Base-by-base conservation (phyloP, 2,888 invertebrate genomes). In the Nowickia ferox region DNA sequence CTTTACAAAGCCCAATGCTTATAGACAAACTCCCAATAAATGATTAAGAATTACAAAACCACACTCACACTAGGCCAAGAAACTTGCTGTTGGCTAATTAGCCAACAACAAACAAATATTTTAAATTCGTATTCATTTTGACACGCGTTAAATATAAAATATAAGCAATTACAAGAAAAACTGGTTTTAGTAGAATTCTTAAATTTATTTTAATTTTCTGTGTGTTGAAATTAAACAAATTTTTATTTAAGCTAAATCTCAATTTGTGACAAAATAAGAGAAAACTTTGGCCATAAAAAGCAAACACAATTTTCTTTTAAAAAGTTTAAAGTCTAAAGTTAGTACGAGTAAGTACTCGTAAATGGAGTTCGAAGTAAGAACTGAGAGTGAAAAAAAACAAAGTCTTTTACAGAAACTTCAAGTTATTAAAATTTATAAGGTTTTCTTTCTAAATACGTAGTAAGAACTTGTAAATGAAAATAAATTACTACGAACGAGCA, bases 231-330 rank as follows among this genome's bases (percentile, higher is more conserved):
- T 48, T 48, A 57, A 55, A 30, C 11, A 46, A 48, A 59, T 77
- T 53, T 9, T n/a, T 44, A 55, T 55, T 55, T 22, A 57, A 61
- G 51, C 59, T 59, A 51, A 69, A 59, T 57, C 57, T 72, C 8
- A 55, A 55, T 72, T 80, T 80, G n/a, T 65, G 55, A 15, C 55
- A 55, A 72, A 79, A 79, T 72, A 79, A 19, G 38, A 55, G n/a
- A 40, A 65, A 80, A 80, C 46, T 72, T 72, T 80, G 4, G 22
- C 55, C 55, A 65, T 63, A 22, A 79, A 30, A 79, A 69, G 9
- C 53, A 44, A 40, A 15, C 6, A 17, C 4, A 61, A 61, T 9
- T 61, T n/a, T 57, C 9, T 30, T 30, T 30, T 6, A 30, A n/a
- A n/a, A n/a, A n/a, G n/a, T n/a, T n/a, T n/a, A n/a, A n/a, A n/a